phyloP scores from a whole-genome alignment of 2,797 vertebrate species.

The Macropodus opercularis region DNA sequence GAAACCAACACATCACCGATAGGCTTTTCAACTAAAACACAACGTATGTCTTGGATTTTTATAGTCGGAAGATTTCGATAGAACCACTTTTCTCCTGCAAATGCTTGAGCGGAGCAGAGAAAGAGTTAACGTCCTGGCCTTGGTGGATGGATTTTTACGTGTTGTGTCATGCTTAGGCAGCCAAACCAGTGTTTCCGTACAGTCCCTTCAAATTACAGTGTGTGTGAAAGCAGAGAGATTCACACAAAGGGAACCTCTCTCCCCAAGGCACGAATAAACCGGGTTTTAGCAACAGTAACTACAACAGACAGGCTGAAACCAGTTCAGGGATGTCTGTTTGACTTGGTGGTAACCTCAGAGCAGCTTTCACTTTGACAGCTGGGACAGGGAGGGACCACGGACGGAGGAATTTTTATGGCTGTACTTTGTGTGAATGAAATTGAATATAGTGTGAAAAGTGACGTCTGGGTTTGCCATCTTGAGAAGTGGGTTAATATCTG shows the following conservation, averaged over 20 bases:
- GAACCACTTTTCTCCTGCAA: background rate
- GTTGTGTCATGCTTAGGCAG: slow-evolving; percentile 80
- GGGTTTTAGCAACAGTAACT: slow-evolving; percentile 87
- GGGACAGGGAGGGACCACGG: slow-evolving; percentile 21
- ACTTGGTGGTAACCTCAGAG: slow-evolving; percentile 62
- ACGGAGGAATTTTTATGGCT: slow-evolving; percentile 49
- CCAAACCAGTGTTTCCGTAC: slow-evolving; percentile 81
- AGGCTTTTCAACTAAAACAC: no score
- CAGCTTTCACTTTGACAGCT: slow-evolving; percentile 65
- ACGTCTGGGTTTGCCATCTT: slow-evolving; percentile 31
- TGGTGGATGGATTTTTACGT: slow-evolving; percentile 67
- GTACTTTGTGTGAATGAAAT: slow-evolving; percentile 53
- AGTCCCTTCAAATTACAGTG: slow-evolving; percentile 76
- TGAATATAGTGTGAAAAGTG: slow-evolving; percentile 28
- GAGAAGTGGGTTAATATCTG: slow-evolving; percentile 57
- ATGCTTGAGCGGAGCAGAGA: slow-evolving; percentile 19
- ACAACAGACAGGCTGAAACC: slow-evolving; percentile 75
- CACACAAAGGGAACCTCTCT: slow-evolving; percentile 80
- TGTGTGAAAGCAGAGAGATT: slow-evolving; percentile 55
- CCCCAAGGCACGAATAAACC: slow-evolving; percentile 75
- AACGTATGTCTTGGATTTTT: no score
- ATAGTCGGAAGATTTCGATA: no score
- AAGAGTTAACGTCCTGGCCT: slow-evolving; percentile 63
- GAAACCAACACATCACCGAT: no score
- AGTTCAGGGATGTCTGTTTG: slow-evolving; percentile 72